Base-by-base conservation (phyloP, 35 echinoderm and acorn worm genomes). In the Acanthaster planci region DNA sequence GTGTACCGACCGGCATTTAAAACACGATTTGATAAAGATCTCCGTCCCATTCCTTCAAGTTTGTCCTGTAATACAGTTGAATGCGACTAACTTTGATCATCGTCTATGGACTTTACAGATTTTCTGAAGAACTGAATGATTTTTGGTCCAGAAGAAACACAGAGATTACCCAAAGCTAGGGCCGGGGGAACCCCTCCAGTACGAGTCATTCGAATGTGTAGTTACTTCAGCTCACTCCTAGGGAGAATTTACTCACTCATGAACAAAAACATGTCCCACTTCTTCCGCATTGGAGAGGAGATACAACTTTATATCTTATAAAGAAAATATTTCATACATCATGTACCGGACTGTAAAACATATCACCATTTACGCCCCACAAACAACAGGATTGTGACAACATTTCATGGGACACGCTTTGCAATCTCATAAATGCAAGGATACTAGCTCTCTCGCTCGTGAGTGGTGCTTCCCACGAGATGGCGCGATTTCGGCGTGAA, bases 401-500 rank as follows among this genome's bases (percentile, higher is more conserved):
- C 42, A 72, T 72, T 26, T 72, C 30, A 14, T 29, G 26, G 64
- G 64, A 26, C 10, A 27, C 64, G 34, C 64, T 19, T 10, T 29
- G 64, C 34, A 72, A 34, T 72, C 64, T 72, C 64, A 35, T 34
- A 26, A 72, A 21, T 72, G 64, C 18, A 72, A 36, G 64, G 64
- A 72, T 72, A 47, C 42, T 47, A 47, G 19, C 26, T 34, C 64
- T 72, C 64, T 72, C 30, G 64, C 30, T 26, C 40, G 32, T 29
- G 39, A 81, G 79, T 81, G 51, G 39, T 52, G 53, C 79, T 81
- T 81, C 79, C 79, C 79, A 81, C 79, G 79, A 81, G 79, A 81
- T 81, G 79, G 79, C 79, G 79, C 79, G 79, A 81, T 81, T 81
- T 81, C 64, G 64, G 64, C 64, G 64, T 72, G 34, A 72, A 72